These are phyloP conservation scores for Rhabdomys dilectus DNA, from an alignment of 2,113 vertebrate genomes.

Conservation along the genomic window DNA sequence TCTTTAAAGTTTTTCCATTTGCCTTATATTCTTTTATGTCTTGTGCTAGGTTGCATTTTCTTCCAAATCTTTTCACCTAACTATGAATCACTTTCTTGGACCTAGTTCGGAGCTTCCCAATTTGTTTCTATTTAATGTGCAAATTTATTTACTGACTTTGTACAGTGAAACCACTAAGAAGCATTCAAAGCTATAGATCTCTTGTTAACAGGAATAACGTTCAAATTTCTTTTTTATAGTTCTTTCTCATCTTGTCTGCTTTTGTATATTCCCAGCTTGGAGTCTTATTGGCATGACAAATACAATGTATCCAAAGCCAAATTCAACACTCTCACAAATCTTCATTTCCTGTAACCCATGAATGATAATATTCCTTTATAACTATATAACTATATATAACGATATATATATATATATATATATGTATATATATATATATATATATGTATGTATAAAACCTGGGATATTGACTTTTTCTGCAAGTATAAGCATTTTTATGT, in stretches of 20 bases:
- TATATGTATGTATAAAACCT: neutral
- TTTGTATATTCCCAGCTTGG: neutral
- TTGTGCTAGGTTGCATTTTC: neutral
- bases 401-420: too few species aligned
- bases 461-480: neutral
- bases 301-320: neutral
- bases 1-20: neutral
- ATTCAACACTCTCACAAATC: neutral
- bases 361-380: neutral
- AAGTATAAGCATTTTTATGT: neutral
- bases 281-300: neutral
- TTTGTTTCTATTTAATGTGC: neutral
- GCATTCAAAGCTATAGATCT: neutral
- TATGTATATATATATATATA: too few species aligned
- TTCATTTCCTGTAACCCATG: neutral
- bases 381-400: too few species aligned
- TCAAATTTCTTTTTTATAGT: neutral
- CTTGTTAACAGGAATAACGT: neutral
- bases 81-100: neutral
- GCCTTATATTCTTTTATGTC: neutral
- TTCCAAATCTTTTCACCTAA: neutral
- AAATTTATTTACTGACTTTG: constrained; percentile 21
- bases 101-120: neutral
- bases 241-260: neutral
- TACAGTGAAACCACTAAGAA: neutral